Conservation (phyloP, 2,888 invertebrate genomes). For the Pegoplata infirma region DNA sequence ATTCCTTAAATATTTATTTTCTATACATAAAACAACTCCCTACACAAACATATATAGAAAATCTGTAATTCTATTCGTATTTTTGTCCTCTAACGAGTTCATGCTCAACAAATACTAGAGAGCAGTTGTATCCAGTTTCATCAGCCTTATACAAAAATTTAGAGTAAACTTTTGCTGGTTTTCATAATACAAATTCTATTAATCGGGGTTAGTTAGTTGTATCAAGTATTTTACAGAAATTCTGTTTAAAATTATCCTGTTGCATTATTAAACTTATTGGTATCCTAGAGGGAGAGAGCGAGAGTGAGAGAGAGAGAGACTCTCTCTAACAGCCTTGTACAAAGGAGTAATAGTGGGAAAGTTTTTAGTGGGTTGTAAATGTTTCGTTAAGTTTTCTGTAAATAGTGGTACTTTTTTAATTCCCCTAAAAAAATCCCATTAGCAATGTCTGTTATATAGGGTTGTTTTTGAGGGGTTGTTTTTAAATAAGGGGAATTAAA, state of each 20-base stretch:
- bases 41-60: not conserved
- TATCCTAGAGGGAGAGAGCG: no score
- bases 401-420: constrained; percentile 9
- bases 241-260: not conserved
- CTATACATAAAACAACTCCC: not conserved
- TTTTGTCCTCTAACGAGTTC: constrained; percentile 35
- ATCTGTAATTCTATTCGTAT: no score
- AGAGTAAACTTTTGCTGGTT: no score
- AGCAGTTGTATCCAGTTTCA: not conserved
- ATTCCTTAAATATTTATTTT: constrained; percentile 46
- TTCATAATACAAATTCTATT: no score
- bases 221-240: not conserved
- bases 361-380: not conserved
- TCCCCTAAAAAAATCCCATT: not conserved
- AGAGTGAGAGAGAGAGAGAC: no score
- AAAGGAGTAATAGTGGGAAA: constrained; percentile 30
- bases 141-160: no score
- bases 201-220: no score
- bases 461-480: constrained; percentile 11
- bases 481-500: not conserved
- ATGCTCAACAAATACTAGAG: constrained; percentile 6
- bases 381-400: constrained; percentile 52
- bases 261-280: no score
- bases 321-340: not conserved
- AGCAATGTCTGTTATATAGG: not conserved